Evolutionary conservation across 2,888 invertebrate species (phyloP), one percentile per base, ranked within the genome.

Genomic region (Stegana nigrithorax): DNA sequence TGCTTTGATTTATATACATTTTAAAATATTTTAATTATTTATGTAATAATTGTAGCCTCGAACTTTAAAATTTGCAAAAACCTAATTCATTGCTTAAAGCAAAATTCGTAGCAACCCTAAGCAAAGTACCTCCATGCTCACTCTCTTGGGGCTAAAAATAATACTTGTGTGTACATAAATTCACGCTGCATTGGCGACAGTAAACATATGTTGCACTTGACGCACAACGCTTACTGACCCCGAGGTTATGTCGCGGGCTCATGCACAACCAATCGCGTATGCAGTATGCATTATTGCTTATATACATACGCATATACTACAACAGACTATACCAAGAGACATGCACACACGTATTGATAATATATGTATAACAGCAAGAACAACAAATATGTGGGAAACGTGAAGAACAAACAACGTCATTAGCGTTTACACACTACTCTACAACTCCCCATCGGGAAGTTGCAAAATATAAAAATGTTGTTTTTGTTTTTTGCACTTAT

Each of bases 121-220:
- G n/a, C n/a, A n/a, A n/a, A n/a, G n/a, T n/a, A n/a, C n/a, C n/a
- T n/a, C n/a, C n/a, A n/a, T n/a, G n/a, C n/a, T n/a, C n/a, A n/a
- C n/a, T n/a, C n/a, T n/a, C n/a, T n/a, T n/a, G n/a, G n/a, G n/a
- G n/a, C n/a, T n/a, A n/a, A n/a, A n/a, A n/a, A n/a, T n/a, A n/a
- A n/a, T n/a, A n/a, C n/a, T n/a, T n/a, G n/a, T n/a, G n/a, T n/a
- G n/a, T n/a, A n/a, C n/a, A n/a, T n/a, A n/a, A 36, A n/a, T 47
- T 70, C 62, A 70, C 75, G 75, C 71, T 75, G 75, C 73, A 75
- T 73, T 73, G 75, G 73, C 71, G 75, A 75, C 73, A 67, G 68
- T 63, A 26, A 45, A 63, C 59, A 64, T 60, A 58, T 64, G 60
- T 60, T 17, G n/a, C 42, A 29, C 59, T 39, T 39, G 39, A 12